Evolutionary conservation across 2,113 vertebrate genomes (phyloP).

Genomic region (Pantherophis guttatus): DNA sequence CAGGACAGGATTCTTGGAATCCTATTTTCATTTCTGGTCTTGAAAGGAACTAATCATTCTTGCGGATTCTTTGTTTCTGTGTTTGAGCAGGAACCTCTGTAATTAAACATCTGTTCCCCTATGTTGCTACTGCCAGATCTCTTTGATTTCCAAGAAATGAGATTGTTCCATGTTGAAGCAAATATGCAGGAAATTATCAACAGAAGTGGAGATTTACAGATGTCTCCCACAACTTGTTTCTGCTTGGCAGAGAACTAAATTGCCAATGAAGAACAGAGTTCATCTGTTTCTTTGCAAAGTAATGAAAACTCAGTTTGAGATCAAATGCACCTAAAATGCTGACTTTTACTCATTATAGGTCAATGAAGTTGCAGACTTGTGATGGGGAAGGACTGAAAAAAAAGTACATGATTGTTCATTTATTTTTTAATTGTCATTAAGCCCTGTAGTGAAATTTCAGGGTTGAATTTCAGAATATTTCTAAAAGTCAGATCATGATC

Average conservation of each 20-base stretch:
- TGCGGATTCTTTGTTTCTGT: neutral
- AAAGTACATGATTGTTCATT: neutral
- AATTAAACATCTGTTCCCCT: neutral
- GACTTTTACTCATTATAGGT: neutral
- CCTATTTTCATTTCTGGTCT: neutral
- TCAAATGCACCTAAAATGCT: neutral
- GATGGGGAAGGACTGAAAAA: neutral
- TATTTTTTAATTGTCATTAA: neutral
- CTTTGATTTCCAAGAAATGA: neutral
- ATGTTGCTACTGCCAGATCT: neutral
- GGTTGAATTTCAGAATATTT: neutral
- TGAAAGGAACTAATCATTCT: neutral
- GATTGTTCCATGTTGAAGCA: neutral
- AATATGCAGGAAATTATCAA: neutral
- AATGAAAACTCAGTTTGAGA: neutral
- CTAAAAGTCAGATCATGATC: neutral
- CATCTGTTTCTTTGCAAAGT: neutral
- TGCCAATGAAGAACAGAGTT: neutral
- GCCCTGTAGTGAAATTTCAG: neutral
- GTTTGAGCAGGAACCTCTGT: neutral
- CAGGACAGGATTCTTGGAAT: neutral
- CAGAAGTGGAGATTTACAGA: neutral
- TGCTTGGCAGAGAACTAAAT: neutral
- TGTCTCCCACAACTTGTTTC: neutral
- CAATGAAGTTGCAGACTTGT: neutral